Evolutionary conservation across 2,888 invertebrate species (phyloP).

Genomic region (Apocheima hispidaria): DNA sequence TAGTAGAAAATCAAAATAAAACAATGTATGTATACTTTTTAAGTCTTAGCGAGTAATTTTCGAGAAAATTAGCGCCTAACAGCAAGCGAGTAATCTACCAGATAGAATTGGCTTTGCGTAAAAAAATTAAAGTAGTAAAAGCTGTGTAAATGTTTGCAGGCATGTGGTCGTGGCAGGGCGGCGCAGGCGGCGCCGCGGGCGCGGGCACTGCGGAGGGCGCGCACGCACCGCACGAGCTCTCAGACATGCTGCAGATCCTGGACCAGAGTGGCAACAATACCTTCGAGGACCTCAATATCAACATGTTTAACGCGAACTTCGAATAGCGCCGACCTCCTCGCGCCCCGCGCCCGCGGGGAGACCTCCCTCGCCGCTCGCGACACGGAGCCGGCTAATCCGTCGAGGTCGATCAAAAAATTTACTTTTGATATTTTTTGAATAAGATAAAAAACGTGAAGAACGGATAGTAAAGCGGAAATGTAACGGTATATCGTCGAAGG

Average conservation of each 20-base stretch:
- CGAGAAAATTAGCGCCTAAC: neutral
- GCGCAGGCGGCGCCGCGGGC: constrained; percentile 63
- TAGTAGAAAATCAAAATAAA: too few species aligned
- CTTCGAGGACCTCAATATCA: constrained; percentile 95
- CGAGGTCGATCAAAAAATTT: constrained; percentile 31
- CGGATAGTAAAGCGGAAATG: constrained; percentile 28
- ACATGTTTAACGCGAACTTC: constrained; percentile 93
- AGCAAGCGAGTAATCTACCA: neutral
- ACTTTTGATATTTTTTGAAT: constrained; percentile 43
- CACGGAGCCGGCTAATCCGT: constrained; percentile 29
- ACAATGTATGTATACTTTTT: too few species aligned
- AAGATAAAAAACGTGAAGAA: constrained; percentile 31
- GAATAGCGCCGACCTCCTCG: constrained; percentile 60
- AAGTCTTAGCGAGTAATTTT: too few species aligned
- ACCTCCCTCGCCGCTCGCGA: constrained; percentile 31
- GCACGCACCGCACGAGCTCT: constrained; percentile 90
- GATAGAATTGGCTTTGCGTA: neutral
- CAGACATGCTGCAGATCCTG: constrained; percentile 97
- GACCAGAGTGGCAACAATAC: constrained; percentile 93
- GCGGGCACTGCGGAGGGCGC: constrained; percentile 62
- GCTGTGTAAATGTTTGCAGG: constrained; percentile 74
- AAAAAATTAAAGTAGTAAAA: neutral
- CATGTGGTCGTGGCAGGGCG: constrained; percentile 93
- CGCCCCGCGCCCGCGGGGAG: constrained; percentile 38
- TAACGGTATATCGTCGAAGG: constrained; percentile 28